Evolutionary conservation across 2,113 vertebrate genomes (phyloP), one percentile per base, ranked within the genome.

Genomic region (Empidonax traillii): DNA sequence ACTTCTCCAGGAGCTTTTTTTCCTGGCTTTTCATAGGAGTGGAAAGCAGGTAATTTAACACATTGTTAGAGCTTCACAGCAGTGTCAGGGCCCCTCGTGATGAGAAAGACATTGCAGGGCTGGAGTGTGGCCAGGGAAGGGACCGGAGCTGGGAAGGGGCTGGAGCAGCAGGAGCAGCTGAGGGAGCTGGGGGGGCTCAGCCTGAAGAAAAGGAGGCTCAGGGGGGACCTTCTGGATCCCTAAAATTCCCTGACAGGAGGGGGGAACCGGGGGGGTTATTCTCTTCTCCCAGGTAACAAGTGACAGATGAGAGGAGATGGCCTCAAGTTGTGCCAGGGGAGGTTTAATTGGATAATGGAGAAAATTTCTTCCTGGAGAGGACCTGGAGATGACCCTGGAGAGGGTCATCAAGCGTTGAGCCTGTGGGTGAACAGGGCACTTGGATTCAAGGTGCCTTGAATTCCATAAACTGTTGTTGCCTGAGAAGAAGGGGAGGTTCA

Each of bases 281-380:
- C 15, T 71, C 6, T 72, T 49, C 30, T 72, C 24, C 28, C 58
- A 49, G 43, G 43, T 37, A 51, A 44, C 59, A 37, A 51, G 52
- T 31, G 59, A 52, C 37, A n/a, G 28, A 37, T 0, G 3, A 67
- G 37, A 52, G 69, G 44, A 14, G 46, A 82, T 0, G 0, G 33
- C 10, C 23, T 30, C 61, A 46, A 0, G 46, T 0, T 25, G 37
- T 0, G 0, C 1, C 33, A 39, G 52, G 23, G 28, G 13, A 52
- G 23, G 31, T 23, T 73, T 51, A 27, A 33, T 65, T 35, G 35
- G 24, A 30, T 56, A 35, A 24, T 14, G 18, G 30, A 30, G 66
- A 30, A 56, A 46, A 35, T 22, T 43, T 58, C 25, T 43, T 27
- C 13, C 17, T 27, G 35, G 16, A 49, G 14, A 18, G 20, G 15